These are phyloP conservation scores for Tretioscincus oriximinensis DNA, from an alignment of 2,113 vertebrate genomes.

Conservation along the genomic window DNA sequence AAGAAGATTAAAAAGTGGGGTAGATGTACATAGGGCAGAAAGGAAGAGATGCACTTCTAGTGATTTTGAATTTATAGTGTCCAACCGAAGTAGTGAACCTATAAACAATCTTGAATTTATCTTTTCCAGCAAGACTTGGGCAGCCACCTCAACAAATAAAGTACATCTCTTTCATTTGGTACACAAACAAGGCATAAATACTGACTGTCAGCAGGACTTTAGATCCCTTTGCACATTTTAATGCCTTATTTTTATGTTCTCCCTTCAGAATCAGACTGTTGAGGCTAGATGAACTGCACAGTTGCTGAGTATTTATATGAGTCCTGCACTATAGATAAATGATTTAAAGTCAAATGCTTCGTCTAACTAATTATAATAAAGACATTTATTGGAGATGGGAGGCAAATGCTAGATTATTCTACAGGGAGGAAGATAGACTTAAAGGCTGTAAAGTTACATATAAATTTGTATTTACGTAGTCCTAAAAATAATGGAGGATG, in stretches of 20 bases:
- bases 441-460: neutral
- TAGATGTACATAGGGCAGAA: neutral
- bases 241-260: constrained; percentile 13
- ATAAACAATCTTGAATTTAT: constrained; percentile 3
- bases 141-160: constrained; percentile 3
- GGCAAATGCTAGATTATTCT: neutral
- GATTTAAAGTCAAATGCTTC: neutral
- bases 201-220: rapidly evolving
- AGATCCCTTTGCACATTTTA: constrained; percentile 7
- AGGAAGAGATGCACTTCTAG: neutral
- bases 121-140: neutral
- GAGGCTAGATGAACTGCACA: neutral
- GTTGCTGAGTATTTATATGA: neutral
- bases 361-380: neutral
- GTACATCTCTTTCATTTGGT: constrained; percentile 8
- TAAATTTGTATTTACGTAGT: neutral
- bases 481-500: neutral
- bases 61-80: neutral
- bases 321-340: neutral
- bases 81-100: neutral
- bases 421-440: neutral
- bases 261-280: constrained; percentile 22
- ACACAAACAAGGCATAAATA: constrained; percentile 8
- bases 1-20: neutral
- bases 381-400: neutral